A percentile compares a stretch with the other conserved stretches of the same genome.
Conservation (phyloP, 1,140 invertebrate species). For the Drosophila athabasca region DNA sequence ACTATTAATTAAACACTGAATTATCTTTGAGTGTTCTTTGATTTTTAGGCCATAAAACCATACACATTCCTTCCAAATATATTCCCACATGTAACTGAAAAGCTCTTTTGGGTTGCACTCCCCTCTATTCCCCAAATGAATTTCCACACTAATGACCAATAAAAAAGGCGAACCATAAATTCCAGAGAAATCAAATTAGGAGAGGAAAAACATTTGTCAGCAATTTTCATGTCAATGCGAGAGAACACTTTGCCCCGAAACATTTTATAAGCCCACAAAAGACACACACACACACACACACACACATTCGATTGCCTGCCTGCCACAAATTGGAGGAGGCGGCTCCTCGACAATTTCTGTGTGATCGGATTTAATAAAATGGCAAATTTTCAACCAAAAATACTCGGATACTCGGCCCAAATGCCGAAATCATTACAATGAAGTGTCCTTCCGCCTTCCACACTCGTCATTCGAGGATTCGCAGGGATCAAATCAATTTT, state of each 20-base stretch:
- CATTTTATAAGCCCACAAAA: constrained; percentile 39
- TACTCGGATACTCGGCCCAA: constrained; percentile 26
- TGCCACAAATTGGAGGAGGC: constrained; percentile 59
- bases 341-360: constrained; percentile 57
- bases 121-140: background rate
- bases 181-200: constrained; percentile 1
- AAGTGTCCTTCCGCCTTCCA: constrained; percentile 21
- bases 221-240: constrained; percentile 41
- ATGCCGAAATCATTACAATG: constrained; percentile 65
- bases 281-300: background rate
- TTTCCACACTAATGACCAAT: constrained; percentile 17
- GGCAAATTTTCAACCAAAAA: constrained; percentile 44
- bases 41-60: too few species aligned
- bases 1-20: too few species aligned
- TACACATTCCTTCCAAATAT: too few species aligned
- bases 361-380: constrained; percentile 63
- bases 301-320: constrained; percentile 42
- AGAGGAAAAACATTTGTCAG: constrained; percentile 34
- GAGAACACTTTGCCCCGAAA: constrained; percentile 16
- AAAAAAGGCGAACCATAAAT: constrained; percentile 19
- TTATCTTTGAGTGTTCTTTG: too few species aligned
- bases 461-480: constrained; percentile 5
- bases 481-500: constrained; percentile 64
- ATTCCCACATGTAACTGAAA: background rate
- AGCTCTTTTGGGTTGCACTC: background rate